Base-by-base conservation (phyloP, 2,888 invertebrate genomes). In the Petrophora chlorosata region DNA sequence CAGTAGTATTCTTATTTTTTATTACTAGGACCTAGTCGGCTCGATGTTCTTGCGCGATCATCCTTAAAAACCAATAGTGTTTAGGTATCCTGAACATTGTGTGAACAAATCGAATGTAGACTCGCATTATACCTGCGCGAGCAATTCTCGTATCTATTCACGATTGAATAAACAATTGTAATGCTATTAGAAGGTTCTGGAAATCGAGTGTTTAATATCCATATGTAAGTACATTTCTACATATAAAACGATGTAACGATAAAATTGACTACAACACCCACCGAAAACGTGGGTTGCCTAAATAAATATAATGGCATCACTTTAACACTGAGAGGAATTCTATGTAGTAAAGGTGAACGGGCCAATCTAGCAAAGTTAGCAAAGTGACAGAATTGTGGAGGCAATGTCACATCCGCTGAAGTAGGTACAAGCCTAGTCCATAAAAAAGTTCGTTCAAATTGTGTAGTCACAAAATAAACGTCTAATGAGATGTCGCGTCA, bases 401-500 rank as follows among this genome's bases (percentile, higher is more conserved):
- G n/a, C n/a, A n/a, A n/a, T n/a, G n/a, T n/a, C n/a, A n/a, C n/a
- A n/a, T n/a, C n/a, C n/a, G n/a, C n/a, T n/a, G n/a, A n/a, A n/a
- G n/a, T n/a, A n/a, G n/a, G n/a, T n/a, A n/a, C 10, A 16, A 16
- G 25, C 10, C 23, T 25, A 36, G 16, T 43, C 40, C 49, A 48
- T 49, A 56, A 53, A 54, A 34, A 59, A 60, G 46, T 53, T 57
- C 44, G 35, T 47, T 28, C 33, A 53, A 56, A 56, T 51, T 42
- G 33, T 43, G 32, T 39, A 43, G 43, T 38, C 49, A 49, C 29
- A 13, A 49, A 43, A 43, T 49, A 50, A 44, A 62, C 59, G 35
- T 59, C 61, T 66, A 73, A 72, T 60, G 60, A 70, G 66, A 65
- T 59, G 51, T 48, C 50, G 39, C 56, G 57, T 59, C 44, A 50